Evolutionary conservation across 2,113 vertebrate genomes (phyloP), one percentile per base, ranked within the genome.

Genomic region (Ivindomyrus marchei): DNA sequence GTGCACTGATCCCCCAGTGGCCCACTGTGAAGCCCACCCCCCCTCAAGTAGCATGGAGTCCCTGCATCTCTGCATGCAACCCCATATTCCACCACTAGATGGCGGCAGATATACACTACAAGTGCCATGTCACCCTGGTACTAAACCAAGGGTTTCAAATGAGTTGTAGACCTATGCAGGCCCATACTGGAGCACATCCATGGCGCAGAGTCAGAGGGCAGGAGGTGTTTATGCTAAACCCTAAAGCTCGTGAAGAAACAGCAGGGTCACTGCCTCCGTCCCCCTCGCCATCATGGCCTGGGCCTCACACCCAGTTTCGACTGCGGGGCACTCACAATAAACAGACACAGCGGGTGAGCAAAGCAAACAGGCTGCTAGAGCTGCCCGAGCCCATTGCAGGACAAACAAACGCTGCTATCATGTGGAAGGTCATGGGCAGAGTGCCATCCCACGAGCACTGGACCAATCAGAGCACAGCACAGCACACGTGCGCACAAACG

Each of bases 81-180:
- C 21, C 53, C 27, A 53, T 5, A 2, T 21, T 36, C 17, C n/a
- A 74, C 70, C 88, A 74, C 42, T 88, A 90, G 89, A 56, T 88
- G 85, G 89, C 66, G 77, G 85, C 56, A 90, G 36, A 88, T 49
- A 13, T 21, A 46, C 49, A 56, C 85, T 36, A 31, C 85, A 36
- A 15, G 10, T 47, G 13, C 50, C 7, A 6, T 19, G 46, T 77
- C 46, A 6, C 27, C 2, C 62, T 19, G 24, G 17, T 66, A 27
- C 56, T 62, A 62, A 88, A 31, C 15, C n/a, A 31, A 45, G 17
- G 39, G 77, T 7, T 83, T 83, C 19, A 45, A 21, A 83, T 83
- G 31, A 45, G 77, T 42, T 21, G 19, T 42, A 39, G 31, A 8
- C 15, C 19, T 45, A 83, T 27, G n/a, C 62, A 66, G 62, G n/a